Evolutionary conservation across 2,113 vertebrate species (phyloP).

Genomic region (Rhinolophus ferrumequinum): DNA sequence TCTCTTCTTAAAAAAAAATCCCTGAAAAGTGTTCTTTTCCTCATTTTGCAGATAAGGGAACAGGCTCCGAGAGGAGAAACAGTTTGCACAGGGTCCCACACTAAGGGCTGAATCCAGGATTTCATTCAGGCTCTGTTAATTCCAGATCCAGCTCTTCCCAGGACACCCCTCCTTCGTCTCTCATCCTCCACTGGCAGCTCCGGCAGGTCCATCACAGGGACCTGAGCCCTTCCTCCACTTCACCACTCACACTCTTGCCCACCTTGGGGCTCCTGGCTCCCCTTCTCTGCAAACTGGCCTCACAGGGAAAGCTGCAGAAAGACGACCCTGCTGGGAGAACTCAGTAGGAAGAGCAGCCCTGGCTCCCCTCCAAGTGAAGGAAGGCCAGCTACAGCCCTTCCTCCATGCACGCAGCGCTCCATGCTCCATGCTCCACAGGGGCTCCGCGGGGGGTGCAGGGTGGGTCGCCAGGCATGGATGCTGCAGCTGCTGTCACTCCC

Average conservation of each 20-base stretch:
- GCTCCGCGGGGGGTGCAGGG: background rate
- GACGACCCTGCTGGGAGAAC: background rate
- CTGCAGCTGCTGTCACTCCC: conserved; percentile 42
- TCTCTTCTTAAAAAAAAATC: background rate
- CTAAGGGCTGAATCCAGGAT: background rate
- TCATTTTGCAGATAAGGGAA: background rate
- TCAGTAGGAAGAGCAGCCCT: background rate
- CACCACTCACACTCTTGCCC: background rate
- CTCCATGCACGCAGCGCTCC: background rate
- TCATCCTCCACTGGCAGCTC: background rate
- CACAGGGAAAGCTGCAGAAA: background rate
- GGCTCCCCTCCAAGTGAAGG: background rate
- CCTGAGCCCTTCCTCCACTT: background rate
- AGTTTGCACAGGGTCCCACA: background rate
- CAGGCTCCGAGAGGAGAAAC: background rate
- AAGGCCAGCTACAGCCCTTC: background rate
- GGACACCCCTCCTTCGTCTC: background rate
- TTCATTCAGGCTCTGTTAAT: background rate
- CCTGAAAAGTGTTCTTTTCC: background rate
- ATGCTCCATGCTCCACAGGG: background rate
- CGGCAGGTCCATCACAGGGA: background rate
- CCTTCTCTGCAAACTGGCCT: background rate
- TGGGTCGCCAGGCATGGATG: background rate
- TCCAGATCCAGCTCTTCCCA: background rate
- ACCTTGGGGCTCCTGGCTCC: background rate